phyloP scores from a whole-genome alignment of 2,797 vertebrate genomes.

The Balearica regulorum region DNA sequence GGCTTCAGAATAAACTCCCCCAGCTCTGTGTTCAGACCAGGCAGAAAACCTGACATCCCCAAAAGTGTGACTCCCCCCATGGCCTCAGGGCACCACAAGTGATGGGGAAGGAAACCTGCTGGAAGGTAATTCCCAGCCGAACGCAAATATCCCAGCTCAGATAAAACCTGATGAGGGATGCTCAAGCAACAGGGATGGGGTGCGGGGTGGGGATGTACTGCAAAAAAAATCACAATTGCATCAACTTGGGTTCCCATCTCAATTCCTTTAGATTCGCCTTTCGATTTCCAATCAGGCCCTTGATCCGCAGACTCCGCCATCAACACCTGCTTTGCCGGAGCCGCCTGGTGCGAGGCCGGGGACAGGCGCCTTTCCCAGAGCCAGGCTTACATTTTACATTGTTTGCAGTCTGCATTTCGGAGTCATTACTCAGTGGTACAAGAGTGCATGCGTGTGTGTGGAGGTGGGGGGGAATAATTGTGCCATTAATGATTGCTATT shows the following conservation, averaged over 20 bases:
- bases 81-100: accelerated
- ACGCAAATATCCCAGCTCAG: background rate
- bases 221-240: background rate
- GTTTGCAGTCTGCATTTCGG: background rate
- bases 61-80: background rate
- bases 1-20: background rate
- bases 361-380: background rate
- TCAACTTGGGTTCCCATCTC: background rate
- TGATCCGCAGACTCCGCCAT: accelerated
- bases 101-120: background rate
- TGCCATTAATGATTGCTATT: slow-evolving; percentile 50
- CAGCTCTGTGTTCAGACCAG: background rate
- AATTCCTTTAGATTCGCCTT: background rate
- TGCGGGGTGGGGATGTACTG: too few relatives aligned
- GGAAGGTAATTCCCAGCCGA: accelerated
- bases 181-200: background rate
- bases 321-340: background rate
- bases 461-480: slow-evolving; percentile 18
- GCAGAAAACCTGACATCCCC: background rate
- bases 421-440: background rate
- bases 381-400: background rate
- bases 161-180: background rate
- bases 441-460: background rate
- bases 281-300: background rate
- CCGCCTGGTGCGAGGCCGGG: accelerated